These are phyloP conservation scores for Drosophila birchii DNA, from an alignment of 2,888 invertebrate species.

Conservation along the genomic window DNA sequence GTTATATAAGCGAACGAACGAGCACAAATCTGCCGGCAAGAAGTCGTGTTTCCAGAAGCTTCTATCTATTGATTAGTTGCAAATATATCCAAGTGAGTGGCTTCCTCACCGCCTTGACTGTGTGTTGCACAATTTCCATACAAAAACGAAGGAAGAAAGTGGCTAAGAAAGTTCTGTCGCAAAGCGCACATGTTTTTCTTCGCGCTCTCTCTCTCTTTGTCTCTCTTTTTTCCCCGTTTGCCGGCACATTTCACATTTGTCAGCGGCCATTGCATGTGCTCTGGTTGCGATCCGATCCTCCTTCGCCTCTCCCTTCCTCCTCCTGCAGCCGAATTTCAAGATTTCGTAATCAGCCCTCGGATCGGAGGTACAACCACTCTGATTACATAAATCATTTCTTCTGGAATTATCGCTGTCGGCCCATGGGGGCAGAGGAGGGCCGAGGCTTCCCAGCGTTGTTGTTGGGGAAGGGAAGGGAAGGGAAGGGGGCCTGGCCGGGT, in stretches of 20 bases:
- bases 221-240: background rate
- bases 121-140: background rate
- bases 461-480: too few species aligned
- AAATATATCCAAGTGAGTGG: conserved; percentile 3
- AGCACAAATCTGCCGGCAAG: conserved; percentile 56
- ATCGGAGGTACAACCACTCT: background rate
- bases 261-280: conserved; percentile 39
- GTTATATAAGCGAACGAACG: conserved; percentile 56
- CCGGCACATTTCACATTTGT: conserved; percentile 47
- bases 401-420: conserved; percentile 38
- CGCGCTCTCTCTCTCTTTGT: conserved; percentile 1
- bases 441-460: conserved; percentile 11
- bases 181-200: conserved; percentile 44
- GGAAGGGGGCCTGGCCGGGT: conserved; percentile 22
- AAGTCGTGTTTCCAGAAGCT: conserved; percentile 62
- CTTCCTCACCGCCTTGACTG: background rate
- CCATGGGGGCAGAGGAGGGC: background rate
- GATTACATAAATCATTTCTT: conserved; percentile 54
- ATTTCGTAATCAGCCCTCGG: conserved; percentile 27
- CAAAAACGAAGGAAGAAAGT: background rate
- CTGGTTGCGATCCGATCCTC: background rate
- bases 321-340: background rate
- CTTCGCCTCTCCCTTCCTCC: background rate
- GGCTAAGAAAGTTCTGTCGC: background rate
- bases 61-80: conserved; percentile 43